These are phyloP conservation scores for Okapia johnstoni DNA, from an alignment of 2,113 vertebrate genomes.

Conservation along the genomic window DNA sequence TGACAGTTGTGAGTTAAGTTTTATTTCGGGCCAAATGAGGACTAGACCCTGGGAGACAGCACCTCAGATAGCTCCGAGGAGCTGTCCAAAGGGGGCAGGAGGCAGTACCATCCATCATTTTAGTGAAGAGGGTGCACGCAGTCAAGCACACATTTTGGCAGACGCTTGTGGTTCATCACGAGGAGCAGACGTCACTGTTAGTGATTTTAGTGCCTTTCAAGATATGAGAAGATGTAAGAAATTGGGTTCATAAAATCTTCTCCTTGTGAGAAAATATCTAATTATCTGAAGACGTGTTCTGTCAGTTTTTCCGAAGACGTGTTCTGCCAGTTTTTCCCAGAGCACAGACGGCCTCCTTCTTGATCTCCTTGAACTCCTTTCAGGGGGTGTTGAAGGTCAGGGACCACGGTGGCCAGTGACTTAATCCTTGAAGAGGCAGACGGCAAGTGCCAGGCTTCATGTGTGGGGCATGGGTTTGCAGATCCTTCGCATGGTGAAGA, in stretches of 20 bases:
- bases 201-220: neutral
- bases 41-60: neutral
- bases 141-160: neutral
- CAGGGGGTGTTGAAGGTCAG: neutral
- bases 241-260: neutral
- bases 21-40: neutral
- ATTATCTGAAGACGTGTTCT: neutral
- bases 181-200: neutral
- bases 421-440: neutral
- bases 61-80: neutral
- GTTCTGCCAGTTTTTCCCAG: neutral
- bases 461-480: accelerated
- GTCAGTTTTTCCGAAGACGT: neutral
- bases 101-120: neutral
- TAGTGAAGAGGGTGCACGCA: neutral
- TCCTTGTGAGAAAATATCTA: neutral
- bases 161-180: accelerated
- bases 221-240: neutral
- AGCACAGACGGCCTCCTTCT: neutral
- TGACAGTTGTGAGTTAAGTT: neutral
- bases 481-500: accelerated
- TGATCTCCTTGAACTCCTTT: neutral
- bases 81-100: too few relatives aligned
- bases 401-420: too few relatives aligned
- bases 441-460: neutral